phyloP scores from a whole-genome alignment of 2,888 invertebrate species.

The Marasmarcha lunaedactyla region DNA sequence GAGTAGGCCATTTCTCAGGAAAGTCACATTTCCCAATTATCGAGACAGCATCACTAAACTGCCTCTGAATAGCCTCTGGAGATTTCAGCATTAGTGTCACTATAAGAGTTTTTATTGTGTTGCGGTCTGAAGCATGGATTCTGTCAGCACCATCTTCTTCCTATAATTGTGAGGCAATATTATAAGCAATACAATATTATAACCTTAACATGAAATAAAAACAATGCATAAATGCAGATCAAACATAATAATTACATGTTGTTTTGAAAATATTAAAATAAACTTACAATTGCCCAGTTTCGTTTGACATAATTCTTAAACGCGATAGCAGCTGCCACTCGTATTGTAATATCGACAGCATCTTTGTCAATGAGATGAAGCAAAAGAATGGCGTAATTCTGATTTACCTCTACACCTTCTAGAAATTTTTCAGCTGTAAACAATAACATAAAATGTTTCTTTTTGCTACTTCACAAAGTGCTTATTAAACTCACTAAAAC shows the following conservation, averaged over 20 bases:
- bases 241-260: too few species aligned
- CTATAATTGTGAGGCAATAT: constrained; percentile 38
- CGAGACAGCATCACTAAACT: constrained; percentile 94
- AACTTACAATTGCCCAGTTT: constrained; percentile 91
- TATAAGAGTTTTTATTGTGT: constrained; percentile 85
- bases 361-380: constrained; percentile 88
- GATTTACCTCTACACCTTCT: constrained; percentile 89
- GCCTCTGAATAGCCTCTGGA: constrained; percentile 91
- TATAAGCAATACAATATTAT: constrained; percentile 4
- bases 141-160: constrained; percentile 82
- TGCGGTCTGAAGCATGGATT: constrained; percentile 84
- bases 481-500: too few species aligned
- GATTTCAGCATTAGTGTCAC: constrained; percentile 94
- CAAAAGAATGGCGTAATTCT: constrained; percentile 89
- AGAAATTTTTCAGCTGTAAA: constrained; percentile 89
- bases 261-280: too few species aligned
- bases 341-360: constrained; percentile 82
- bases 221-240: too few species aligned
- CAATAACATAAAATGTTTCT: constrained; percentile 11
- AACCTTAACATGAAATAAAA: constrained; percentile 2
- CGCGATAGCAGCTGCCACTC: constrained; percentile 91
- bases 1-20: constrained; percentile 94
- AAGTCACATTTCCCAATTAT: constrained; percentile 98
- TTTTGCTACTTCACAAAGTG: background rate
- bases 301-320: constrained; percentile 97